Base-by-base conservation (phyloP, 1,140 invertebrate genomes). In the Goniozus legneri region DNA sequence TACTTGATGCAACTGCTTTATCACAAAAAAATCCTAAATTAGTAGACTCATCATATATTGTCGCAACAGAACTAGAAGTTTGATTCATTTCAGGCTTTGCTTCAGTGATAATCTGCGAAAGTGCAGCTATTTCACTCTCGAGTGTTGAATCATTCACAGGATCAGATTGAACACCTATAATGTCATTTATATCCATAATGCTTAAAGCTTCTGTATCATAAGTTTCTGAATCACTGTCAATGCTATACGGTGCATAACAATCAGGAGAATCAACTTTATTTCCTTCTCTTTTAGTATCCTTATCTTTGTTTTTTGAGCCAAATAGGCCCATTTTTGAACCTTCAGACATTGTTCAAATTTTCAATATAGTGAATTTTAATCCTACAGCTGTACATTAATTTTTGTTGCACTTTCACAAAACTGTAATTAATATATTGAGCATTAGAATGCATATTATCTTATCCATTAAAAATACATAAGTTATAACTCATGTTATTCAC, bases 41-140 rank as follows among this genome's bases (percentile, higher is more conserved):
- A n/a, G n/a, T n/a, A n/a, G n/a, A n/a, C n/a, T n/a, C n/a, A n/a
- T n/a, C n/a, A n/a, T n/a, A n/a, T n/a, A n/a, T n/a, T n/a, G n/a
- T n/a, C n/a, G n/a, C n/a, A n/a, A n/a, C n/a, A n/a, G n/a, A n/a
- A n/a, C n/a, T n/a, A n/a, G n/a, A n/a, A n/a, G n/a, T n/a, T n/a
- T n/a, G n/a, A n/a, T n/a, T n/a, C n/a, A n/a, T n/a, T 7, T 55
- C 58, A 8, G 33, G 20, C 27, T 65, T 69, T 1, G 64, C 62
- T 7, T 75, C 69, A 2, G 66, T 68, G n/a, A 74, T 71, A 8
- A 74, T 69, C 49, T 70, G 64, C 18, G 73, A 70, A 16, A 75
- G 62, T 19, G 68, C 71, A 41, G 69, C 71, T 18, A 76, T 73
- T 57, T 76, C 71, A 44, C 69, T 73, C 40, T 75, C 73, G 0